Evolutionary conservation across 2,797 vertebrate genomes (phyloP), one percentile per base, ranked within the genome.

Genomic region (Yasuhikotakia modesta): DNA sequence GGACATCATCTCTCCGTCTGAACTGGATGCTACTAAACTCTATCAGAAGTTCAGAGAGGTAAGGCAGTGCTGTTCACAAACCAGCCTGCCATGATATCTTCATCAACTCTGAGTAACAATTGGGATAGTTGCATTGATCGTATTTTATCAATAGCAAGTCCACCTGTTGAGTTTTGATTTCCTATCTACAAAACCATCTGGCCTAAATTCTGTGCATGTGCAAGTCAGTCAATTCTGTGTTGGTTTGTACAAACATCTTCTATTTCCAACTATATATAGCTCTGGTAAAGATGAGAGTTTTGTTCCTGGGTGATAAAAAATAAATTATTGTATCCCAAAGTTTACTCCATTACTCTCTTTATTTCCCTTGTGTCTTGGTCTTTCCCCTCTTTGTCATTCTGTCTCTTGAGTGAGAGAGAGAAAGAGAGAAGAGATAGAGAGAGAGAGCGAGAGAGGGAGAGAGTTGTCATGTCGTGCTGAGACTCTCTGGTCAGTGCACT

Each of bases 41-140:
- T 96, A 95, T 88, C 97, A 99, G 92, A 99, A 99, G 88, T 99
- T 99, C 91, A 93, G 96, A 93, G 96, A 99, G 95, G 97, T 99
- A 89, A 88, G 64, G 4, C 14, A n/a, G 12, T 16, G 7, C 12
- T 32, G 32, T 8, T 39, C 11, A 39, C 35, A 39, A 39, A 39
- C 6, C 35, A 39, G 10, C 35, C 35, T 39, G 27, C n/a, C 19
- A 14, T 53, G 50, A 39, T 6, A 55, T 57, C 4, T 24, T 70
- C 2, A 48, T 24, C 43, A 5, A 17, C 5, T 4, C 43, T 19
- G 61, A 64, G 46, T 16, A 14, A 48, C 10, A 64, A 19, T 43
- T 43, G 6, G 21, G 27, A 50, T 50, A 39, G 48, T 17, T 50
- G 48, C 52, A 19, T 53, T 53, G 52, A 21, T 53, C 52, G 4